Evolutionary conservation across 2,797 vertebrate genomes (phyloP), one percentile per base, ranked within the genome.

Genomic region (Arremon aurantiirostris): DNA sequence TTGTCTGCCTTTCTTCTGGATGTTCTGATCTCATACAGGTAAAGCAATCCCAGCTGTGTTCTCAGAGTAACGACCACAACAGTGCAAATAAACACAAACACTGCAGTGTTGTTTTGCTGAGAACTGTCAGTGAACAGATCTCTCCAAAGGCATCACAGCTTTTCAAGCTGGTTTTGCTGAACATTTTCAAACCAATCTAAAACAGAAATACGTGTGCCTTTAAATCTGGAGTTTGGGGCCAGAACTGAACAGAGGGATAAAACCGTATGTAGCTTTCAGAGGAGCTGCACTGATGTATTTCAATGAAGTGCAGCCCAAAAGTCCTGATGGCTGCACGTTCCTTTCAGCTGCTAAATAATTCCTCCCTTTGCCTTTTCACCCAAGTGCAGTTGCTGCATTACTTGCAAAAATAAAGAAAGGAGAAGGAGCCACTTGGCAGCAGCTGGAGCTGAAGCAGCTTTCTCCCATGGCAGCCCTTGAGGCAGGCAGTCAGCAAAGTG

Each of bases 361-460:
- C 82, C 52, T 84, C 39, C 82, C 47, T 61, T 69, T 41, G 44
- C 73, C 44, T 90, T 65, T 85, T 72, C 70, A 81, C 69, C 52
- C 70, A 55, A n/a, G 82, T 87, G 82, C 65, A 35, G 61, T 52
- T 26, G 82, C 93, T 94, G 82, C 44, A n/a, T 82, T 80, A 34
- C 50, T 73, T 71, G 61, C 16, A 52, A 47, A 65, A 59, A 64
- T 21, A 15, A 27, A 55, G 20, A 18, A 27, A 9, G 23, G 13
- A 5, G 32, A 30, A 37, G 26, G 39, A 65, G 78, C 50, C 92
- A 11, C 63, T 95, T 93, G 64, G n/a, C 42, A n/a, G 94, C 93
- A 96, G 91, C 77, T 46, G 60, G 77, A 73, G 86, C 91, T 93
- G 81, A 63, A 85, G 82, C 79, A 72, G 86, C 88, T 91, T 90